Conservation (phyloP, 2,888 invertebrate species). For the Loripinus fragilis region DNA sequence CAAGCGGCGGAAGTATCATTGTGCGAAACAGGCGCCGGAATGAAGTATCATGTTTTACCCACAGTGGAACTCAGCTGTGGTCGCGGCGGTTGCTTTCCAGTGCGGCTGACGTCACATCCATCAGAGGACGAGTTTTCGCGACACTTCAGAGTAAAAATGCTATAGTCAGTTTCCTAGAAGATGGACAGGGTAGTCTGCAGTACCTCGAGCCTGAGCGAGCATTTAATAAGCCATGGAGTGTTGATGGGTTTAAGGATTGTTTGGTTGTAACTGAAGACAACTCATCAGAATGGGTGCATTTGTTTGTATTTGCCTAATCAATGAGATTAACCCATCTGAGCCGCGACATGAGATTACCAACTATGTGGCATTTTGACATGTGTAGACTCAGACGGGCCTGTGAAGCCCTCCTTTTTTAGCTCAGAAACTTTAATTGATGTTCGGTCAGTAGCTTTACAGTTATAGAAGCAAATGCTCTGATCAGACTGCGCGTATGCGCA, state of each 20-base stretch:
- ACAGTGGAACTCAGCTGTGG: constrained; percentile 38
- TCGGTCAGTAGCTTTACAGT: too few relatives aligned
- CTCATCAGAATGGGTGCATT: constrained; percentile 50
- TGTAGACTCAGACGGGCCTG: too few relatives aligned
- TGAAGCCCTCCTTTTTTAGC: too few relatives aligned
- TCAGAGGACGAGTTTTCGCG: constrained; percentile 49
- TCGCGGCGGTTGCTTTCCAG: constrained; percentile 42
- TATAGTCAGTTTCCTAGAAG: constrained; percentile 48
- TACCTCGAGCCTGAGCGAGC: constrained; percentile 21
- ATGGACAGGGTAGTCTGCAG: constrained; percentile 40
- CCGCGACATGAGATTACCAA: too few relatives aligned
- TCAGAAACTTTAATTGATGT: too few relatives aligned
- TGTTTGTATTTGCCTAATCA: constrained; percentile 39
- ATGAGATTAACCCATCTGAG: too few relatives aligned
- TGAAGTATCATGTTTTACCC: constrained; percentile 44
- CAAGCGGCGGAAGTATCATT: constrained; percentile 37
- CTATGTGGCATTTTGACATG: too few relatives aligned
- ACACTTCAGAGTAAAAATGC: constrained; percentile 45
- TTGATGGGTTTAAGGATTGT: constrained; percentile 58
- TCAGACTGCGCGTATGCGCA: too few relatives aligned
- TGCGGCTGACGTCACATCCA: constrained; percentile 45
- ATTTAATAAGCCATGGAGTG: constrained; percentile 46
- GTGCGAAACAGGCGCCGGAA: constrained; percentile 45
- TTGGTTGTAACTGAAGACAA: constrained; percentile 56
- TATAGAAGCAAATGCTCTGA: too few relatives aligned